Conservation (phyloP, 2,113 vertebrate species). For the Glareola pratincola region DNA sequence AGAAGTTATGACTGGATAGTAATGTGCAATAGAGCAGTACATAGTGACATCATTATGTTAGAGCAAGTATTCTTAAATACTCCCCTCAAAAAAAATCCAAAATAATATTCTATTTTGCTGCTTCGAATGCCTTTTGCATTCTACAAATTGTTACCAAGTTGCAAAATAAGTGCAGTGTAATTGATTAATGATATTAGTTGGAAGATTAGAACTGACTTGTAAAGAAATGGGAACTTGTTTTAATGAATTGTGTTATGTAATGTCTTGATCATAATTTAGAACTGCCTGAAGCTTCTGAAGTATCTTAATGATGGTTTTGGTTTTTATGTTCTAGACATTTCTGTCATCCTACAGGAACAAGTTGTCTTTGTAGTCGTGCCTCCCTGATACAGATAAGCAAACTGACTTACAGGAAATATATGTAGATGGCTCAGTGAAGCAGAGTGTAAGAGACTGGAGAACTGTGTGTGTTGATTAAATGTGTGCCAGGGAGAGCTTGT, state of each 20-base stretch:
- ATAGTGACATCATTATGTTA: background rate
- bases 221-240: background rate
- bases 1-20: background rate
- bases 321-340: background rate
- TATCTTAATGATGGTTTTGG: background rate
- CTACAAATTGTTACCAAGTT: background rate
- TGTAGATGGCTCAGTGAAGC: background rate
- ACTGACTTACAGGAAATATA: background rate
- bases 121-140: background rate
- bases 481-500: background rate
- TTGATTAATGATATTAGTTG: background rate
- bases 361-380: background rate
- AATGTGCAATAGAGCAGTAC: background rate
- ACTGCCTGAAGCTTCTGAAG: background rate
- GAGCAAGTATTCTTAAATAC: background rate
- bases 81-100: background rate
- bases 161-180: background rate
- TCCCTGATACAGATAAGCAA: background rate
- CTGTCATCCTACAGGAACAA: background rate
- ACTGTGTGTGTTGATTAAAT: background rate
- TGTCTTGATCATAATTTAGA: background rate
- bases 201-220: background rate
- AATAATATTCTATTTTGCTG: background rate
- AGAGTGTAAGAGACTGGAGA: background rate
- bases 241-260: background rate